A percentile compares a stretch with the other conserved stretches of the same genome.
These are phyloP conservation scores for Brachycybe producta DNA, from an alignment of 2,888 invertebrate genomes.

Conservation along the genomic window DNA sequence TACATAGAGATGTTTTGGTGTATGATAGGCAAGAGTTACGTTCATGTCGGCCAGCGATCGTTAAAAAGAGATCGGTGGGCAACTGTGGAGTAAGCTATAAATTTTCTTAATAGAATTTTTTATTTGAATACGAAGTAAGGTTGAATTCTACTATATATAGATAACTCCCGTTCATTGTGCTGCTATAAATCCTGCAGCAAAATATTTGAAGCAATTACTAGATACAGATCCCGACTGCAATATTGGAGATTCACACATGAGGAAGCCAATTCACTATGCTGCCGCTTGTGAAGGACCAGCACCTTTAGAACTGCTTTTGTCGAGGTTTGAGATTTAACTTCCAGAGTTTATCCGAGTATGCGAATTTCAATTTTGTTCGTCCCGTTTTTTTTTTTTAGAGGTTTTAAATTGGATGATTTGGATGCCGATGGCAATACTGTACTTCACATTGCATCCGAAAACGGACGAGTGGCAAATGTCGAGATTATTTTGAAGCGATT, in stretches of 20 bases:
- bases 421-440: constrained; percentile 35
- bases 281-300: constrained; percentile 39
- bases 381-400: constrained; percentile 25
- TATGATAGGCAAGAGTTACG: constrained; percentile 32
- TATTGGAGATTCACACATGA: constrained; percentile 35
- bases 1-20: constrained; percentile 34
- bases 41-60: constrained; percentile 30
- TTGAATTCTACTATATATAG: constrained; percentile 23
- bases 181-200: constrained; percentile 40
- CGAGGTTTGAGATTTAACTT: constrained; percentile 9
- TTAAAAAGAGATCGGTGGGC: constrained; percentile 34
- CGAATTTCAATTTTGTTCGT: not conserved
- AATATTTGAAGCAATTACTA: constrained; percentile 35
- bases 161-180: constrained; percentile 43
- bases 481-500: constrained; percentile 30
- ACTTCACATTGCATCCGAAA: constrained; percentile 34
- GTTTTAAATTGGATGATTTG: constrained; percentile 30
- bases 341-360: not conserved
- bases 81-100: constrained; percentile 26
- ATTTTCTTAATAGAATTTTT: constrained; percentile 4
- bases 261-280: constrained; percentile 41
- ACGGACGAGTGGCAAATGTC: constrained; percentile 34
- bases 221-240: constrained; percentile 36
- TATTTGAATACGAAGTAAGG: not conserved
- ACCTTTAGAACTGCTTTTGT: constrained; percentile 36